Evolutionary conservation across 2,888 invertebrate genomes (phyloP), one percentile per base, ranked within the genome.

Genomic region (Nomada fucata): DNA sequence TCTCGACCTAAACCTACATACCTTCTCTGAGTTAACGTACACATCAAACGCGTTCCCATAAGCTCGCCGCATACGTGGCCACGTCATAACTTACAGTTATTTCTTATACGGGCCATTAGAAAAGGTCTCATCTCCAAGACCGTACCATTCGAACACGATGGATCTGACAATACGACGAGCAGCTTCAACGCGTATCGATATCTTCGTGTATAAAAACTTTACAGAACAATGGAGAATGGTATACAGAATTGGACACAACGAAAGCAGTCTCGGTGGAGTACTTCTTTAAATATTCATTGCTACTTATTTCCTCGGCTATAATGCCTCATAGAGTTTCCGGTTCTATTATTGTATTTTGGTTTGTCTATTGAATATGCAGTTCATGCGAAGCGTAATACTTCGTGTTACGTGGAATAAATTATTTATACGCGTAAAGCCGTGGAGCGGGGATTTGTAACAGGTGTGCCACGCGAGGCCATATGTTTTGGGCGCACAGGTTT

Each of bases 1-100:
- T 86, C 88, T 88, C 86, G 89, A 88, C 89, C 89, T 85, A 89
- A 89, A 89, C 89, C 88, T 84, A 88, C 89, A 87, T 89, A 86
- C 69, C 67, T 60, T 36, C 29, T 83, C 61, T 57, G 52, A 76
- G 71, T 69, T 74, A 74, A 68, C 74, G 75, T 76, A 64, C 59
- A 42, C 44, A 77, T 72, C 73, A 63, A 72, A 71, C 77, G 78
- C 83, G 84, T 86, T 83, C 84, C 67, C 85, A 82, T 79, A 82
- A 76, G 55, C 79, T 47, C 63, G 47, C 74, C 74, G 50, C 70
- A 78, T 64, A 50, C 60, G 26, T 23, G 77, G 73, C 76, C 64
- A 70, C 67, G 80, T 89, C 83, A 80, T 84, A 84, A 88, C 83
- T 83, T 89, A 89, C 89, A 89, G 89, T 89, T 89, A 88, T 76